Evolutionary conservation across 2,888 invertebrate genomes (phyloP).

Genomic region (Harpagoxenus sublaevis): DNA sequence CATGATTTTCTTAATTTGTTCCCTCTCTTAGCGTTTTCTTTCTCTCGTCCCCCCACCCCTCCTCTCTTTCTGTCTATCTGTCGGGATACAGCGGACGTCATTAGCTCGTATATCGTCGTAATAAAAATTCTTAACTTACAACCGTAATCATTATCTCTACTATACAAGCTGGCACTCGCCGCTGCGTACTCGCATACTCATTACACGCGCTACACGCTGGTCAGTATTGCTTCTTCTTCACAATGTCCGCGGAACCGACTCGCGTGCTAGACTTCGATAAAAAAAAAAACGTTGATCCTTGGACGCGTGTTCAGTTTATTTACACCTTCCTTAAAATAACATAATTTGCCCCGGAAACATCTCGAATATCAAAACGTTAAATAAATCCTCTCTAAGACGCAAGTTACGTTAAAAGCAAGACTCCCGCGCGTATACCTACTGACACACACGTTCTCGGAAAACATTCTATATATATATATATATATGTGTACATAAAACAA

Average conservation of each 20-base stretch:
- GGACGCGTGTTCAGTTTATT: slow-evolving; percentile 7
- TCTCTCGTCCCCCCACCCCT: neutral
- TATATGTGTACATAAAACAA: slow-evolving; percentile 34
- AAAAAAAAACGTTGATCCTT: slow-evolving; percentile 13
- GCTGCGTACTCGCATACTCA: slow-evolving; percentile 40
- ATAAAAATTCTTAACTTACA: slow-evolving; percentile 72
- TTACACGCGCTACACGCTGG: neutral
- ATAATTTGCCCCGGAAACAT: neutral
- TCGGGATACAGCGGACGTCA: slow-evolving; percentile 62
- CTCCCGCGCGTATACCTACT: neutral
- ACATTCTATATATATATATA: slow-evolving; percentile 9
- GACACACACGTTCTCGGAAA: slow-evolving; percentile 19
- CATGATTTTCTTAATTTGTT: slow-evolving; percentile 34
- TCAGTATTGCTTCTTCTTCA: slow-evolving; percentile 20
- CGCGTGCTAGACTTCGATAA: slow-evolving; percentile 11
- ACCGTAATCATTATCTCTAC: slow-evolving; percentile 75
- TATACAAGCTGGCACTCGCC: slow-evolving; percentile 74
- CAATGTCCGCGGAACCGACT: slow-evolving; percentile 12
- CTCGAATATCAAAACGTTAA: slow-evolving; percentile 23
- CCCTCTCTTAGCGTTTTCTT: neutral
- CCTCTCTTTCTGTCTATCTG: slow-evolving; percentile 15
- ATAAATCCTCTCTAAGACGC: slow-evolving; percentile 25
- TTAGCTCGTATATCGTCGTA: slow-evolving; percentile 56
- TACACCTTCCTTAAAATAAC: slow-evolving; percentile 13
- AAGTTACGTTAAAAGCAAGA: slow-evolving; percentile 44